phyloP scores from a whole-genome alignment of 2,797 vertebrate genomes.

The Peromyscus attwateri region DNA sequence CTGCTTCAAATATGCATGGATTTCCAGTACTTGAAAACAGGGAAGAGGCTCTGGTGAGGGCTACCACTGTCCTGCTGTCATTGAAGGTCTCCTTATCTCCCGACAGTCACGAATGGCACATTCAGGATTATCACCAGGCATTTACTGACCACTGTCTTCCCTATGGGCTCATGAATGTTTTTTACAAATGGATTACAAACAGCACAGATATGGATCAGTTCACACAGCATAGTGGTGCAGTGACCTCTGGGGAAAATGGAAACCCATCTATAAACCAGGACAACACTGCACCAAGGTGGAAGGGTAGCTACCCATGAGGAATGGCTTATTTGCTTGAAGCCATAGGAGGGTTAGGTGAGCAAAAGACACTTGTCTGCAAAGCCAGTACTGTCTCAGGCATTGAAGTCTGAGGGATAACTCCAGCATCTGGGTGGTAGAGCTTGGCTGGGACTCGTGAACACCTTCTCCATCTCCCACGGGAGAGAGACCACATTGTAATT shows the following conservation, averaged over 20 bases:
- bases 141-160: not conserved
- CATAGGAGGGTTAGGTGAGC: not conserved
- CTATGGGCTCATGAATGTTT: not conserved
- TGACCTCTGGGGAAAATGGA: not conserved
- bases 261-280: not conserved
- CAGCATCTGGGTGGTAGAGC: not conserved
- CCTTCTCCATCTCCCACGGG: not conserved
- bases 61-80: not conserved
- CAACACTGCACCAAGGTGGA: not conserved
- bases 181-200: conserved; percentile 57
- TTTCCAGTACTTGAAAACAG: not conserved
- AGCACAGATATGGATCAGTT: not conserved
- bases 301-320: not conserved
- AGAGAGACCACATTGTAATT: not conserved
- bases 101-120: not conserved
- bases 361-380: not conserved
- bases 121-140: not conserved
- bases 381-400: not conserved
- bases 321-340: conserved; percentile 2
- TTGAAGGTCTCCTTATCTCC: not conserved
- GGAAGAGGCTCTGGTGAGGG: not conserved
- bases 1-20: not conserved
- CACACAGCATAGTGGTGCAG: not conserved
- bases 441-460: accelerated
- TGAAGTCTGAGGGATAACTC: not conserved